phyloP scores from a whole-genome alignment of 2,797 vertebrate genomes.

The Limosa lapponica region DNA sequence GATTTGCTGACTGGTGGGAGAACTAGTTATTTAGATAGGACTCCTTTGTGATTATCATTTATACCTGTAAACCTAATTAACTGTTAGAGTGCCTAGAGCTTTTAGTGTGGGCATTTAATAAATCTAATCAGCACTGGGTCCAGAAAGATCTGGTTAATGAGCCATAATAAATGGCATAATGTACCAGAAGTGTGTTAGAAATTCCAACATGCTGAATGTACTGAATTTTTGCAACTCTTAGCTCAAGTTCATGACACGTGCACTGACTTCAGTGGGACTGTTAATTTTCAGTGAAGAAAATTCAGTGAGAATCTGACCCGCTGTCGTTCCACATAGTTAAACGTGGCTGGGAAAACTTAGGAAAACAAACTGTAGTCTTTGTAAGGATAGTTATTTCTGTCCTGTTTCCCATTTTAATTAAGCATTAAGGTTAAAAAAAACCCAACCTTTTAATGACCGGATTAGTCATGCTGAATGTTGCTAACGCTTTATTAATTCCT shows the following conservation, averaged over 20 bases:
- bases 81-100: neutral
- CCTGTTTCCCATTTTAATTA: neutral
- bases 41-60: neutral
- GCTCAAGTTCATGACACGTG: neutral
- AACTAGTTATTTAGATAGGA: neutral
- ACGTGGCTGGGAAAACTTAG: neutral
- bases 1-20: neutral
- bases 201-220: neutral
- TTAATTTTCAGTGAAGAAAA: neutral
- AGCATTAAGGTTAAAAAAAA: neutral
- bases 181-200: neutral
- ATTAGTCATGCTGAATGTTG: neutral
- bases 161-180: neutral
- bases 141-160: neutral
- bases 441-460: neutral
- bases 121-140: neutral
- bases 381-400: neutral
- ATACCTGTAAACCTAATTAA: slow-evolving; percentile 23
- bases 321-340: rapidly evolving
- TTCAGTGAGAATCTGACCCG: neutral
- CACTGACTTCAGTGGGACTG: neutral
- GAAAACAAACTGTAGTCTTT: neutral
- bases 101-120: neutral
- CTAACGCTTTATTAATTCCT: neutral
- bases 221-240: neutral